Percentiles rank a stretch among this genome's conserved stretches.
Conservation (phyloP, 2,797 vertebrate genomes). For the Megalops cyprinoides region DNA sequence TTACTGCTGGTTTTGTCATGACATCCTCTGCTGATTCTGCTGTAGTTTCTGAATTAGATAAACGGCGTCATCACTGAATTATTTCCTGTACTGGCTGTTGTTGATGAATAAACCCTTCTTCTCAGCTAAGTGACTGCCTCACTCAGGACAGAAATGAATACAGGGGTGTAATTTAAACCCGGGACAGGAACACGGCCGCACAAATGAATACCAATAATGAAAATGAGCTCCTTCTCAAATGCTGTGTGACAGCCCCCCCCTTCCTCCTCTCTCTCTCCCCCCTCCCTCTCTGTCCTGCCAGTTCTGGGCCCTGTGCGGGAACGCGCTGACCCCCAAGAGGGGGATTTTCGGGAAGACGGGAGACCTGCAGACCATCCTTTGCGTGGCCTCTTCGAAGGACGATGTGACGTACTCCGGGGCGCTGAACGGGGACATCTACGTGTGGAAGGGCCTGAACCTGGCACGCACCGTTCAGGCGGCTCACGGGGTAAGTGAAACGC, state of each 20-base stretch:
- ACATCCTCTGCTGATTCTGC: background rate
- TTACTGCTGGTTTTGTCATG: background rate
- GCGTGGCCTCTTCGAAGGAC: conserved; percentile 88
- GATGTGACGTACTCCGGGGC: conserved; percentile 93
- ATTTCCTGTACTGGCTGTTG: background rate
- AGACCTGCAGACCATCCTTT: conserved; percentile 96
- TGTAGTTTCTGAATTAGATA: conserved; percentile 9
- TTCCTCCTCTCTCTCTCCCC: background rate
- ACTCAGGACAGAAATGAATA: background rate
- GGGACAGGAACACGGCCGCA: background rate
- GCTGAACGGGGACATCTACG: conserved; percentile 93
- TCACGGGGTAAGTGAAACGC: conserved; percentile 80
- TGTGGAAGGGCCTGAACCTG: conserved; percentile 90
- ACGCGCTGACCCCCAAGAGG: conserved; percentile 89
- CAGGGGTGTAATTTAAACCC: conserved; percentile 20
- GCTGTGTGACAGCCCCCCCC: background rate
- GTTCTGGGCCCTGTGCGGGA: conserved; percentile 96
- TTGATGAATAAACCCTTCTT: conserved; percentile 15
- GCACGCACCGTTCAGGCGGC: conserved; percentile 88
- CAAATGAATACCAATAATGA: conserved; percentile 12
- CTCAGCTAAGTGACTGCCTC: background rate
- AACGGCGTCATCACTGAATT: background rate
- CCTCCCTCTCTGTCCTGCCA: conserved; percentile 51
- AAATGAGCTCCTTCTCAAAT: background rate
- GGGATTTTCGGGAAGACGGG: conserved; percentile 95